Evolutionary conservation across 2,113 vertebrate genomes (phyloP).

Genomic region (Salvelinus alpinus): DNA sequence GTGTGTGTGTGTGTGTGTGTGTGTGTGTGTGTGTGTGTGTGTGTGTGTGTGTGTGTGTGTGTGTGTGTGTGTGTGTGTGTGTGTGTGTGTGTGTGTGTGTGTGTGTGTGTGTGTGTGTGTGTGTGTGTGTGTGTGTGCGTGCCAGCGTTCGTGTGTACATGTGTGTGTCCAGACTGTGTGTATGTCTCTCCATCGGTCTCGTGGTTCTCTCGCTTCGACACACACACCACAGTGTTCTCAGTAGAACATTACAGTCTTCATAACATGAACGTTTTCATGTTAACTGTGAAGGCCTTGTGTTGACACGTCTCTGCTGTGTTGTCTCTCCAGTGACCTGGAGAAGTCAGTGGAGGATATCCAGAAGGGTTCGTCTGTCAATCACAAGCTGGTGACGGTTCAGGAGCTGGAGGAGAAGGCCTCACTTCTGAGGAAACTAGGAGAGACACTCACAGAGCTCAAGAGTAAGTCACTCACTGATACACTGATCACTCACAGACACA

Average conservation of each 20-base stretch:
- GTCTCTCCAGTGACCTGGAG: constrained; percentile 86
- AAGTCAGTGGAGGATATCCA: constrained; percentile 95
- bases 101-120: background rate
- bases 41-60: background rate
- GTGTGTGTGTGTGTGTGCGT: too few species aligned
- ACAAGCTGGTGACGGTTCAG: constrained; percentile 85
- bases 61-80: background rate
- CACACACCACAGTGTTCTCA: background rate
- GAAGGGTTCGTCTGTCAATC: constrained; percentile 87
- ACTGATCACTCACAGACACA: background rate
- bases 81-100: background rate
- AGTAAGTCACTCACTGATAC: constrained; percentile 75
- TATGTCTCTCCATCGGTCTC: constrained; percentile 11
- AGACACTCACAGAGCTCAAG: constrained; percentile 93
- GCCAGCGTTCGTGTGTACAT: background rate
- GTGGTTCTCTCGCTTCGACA: constrained; percentile 1
- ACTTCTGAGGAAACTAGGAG: constrained; percentile 90
- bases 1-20: background rate
- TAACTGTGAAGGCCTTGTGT: background rate
- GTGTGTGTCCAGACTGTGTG: too few species aligned
- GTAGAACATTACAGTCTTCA: background rate
- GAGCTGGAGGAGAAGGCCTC: constrained; percentile 94
- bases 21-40: constrained; percentile 1
- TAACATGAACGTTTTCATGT: background rate
- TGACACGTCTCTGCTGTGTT: constrained; percentile 24